Evolutionary conservation across 2,113 vertebrate genomes (phyloP).

Genomic region (Catagonus wagneri): DNA sequence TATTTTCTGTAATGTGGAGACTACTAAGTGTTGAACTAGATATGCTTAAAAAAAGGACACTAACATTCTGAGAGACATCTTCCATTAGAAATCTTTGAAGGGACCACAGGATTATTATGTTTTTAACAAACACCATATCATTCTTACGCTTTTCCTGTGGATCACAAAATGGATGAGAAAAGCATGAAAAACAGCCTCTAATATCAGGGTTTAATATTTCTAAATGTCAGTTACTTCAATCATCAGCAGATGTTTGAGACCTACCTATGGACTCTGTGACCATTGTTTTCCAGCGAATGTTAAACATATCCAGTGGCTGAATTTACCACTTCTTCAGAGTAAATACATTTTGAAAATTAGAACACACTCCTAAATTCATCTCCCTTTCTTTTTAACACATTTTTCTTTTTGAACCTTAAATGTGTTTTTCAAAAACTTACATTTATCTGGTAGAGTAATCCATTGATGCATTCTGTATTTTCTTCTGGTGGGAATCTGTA

Average conservation of each 20-base stretch:
- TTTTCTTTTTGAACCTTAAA: not conserved
- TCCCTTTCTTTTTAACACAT: not conserved
- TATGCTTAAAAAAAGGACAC: slow-evolving; percentile 2
- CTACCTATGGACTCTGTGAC: not conserved
- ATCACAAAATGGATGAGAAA: slow-evolving; percentile 18
- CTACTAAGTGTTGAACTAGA: slow-evolving; percentile 63
- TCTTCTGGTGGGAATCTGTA: not conserved
- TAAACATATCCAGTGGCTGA: not conserved
- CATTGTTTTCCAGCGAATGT: not conserved
- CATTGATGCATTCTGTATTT: not conserved
- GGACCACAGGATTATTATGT: not conserved
- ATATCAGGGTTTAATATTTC: not conserved
- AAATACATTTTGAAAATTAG: not conserved
- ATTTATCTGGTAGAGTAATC: not conserved
- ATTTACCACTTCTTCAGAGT: not conserved
- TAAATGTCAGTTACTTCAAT: not conserved
- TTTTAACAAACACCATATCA: slow-evolving; percentile 42
- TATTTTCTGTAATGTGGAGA: slow-evolving; percentile 62
- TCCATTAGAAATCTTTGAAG: slow-evolving; percentile 3
- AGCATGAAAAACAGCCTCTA: not conserved
- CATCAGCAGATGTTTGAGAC: not conserved
- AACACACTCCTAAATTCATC: not conserved
- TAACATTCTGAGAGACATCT: slow-evolving; percentile 2
- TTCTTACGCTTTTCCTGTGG: not conserved
- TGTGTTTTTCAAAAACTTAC: not conserved